Conservation (phyloP, 2,888 invertebrate genomes). For the Nomada fucata region DNA sequence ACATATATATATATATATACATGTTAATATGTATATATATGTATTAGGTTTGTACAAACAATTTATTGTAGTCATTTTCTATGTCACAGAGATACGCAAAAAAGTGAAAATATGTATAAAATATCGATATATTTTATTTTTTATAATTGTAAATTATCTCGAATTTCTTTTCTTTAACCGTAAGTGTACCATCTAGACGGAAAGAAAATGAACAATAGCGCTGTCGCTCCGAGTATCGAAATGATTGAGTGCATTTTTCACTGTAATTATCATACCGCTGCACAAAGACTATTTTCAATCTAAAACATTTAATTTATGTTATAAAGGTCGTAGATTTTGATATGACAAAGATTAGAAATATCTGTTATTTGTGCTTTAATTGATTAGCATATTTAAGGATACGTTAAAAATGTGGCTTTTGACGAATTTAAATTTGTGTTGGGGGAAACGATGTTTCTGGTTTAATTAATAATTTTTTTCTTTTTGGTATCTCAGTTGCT, state of each 20-base stretch:
- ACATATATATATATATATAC: neutral
- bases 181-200: constrained; percentile 26
- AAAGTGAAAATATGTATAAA: constrained; percentile 61
- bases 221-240: constrained; percentile 17
- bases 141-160: constrained; percentile 64
- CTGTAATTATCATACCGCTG: constrained; percentile 22
- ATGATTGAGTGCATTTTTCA: constrained; percentile 30
- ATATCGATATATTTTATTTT: constrained; percentile 64
- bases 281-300: constrained; percentile 46
- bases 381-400: neutral
- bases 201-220: neutral
- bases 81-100: constrained; percentile 44
- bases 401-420: neutral
- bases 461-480: constrained; percentile 9
- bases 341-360: constrained; percentile 15
- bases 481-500: constrained; percentile 34
- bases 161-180: constrained; percentile 21
- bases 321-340: constrained; percentile 43
- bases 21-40: constrained; percentile 32
- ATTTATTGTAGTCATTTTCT: constrained; percentile 60
- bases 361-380: constrained; percentile 18
- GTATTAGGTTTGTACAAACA: constrained; percentile 60
- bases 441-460: neutral
- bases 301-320: constrained; percentile 36
- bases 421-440: neutral